Evolutionary conservation across 23 tunicate genomes (phyloP), one percentile per base, ranked within the genome.

Genomic region (Corella eumyota): DNA sequence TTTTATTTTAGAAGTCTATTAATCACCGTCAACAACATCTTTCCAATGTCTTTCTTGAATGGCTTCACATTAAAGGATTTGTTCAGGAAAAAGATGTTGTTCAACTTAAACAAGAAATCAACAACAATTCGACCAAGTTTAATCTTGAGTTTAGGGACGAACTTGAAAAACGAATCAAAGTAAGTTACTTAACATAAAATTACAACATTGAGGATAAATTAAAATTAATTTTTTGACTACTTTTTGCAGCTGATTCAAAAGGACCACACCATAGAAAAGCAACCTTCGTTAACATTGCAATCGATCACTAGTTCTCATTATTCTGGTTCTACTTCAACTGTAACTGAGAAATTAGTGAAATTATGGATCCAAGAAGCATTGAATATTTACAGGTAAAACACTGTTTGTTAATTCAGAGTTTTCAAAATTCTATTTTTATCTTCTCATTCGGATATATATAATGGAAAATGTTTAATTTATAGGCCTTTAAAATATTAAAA

Each of bases 1-100:
- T n/a, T n/a, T 6, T 51, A n/a, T 19, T 51, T 9, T 19, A 51
- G 57, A 51, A 62, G 52, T 19, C 44, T 6, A 9, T 32, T 52
- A 62, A 62, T n/a, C 44, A 32, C 15, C 25, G 48, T 4, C 40
- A 62, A 25, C 40, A 11, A 33, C 68, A 62, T 38, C 40, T 62
- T 35, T 25, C 68, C 23, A 19, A 24, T 20, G 50, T 75, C 22
- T 74, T 82, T 36, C 5, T 74, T 22, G 56, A 60, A 30, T 82
- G 92, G 92, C 58, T 82, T 26, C 52, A 74, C 25, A 50, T 54
- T 24, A 67, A 55, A 67, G 81, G 81, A 23, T 82, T 73, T 61
- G 81, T 62, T 0, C 45, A 55, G 0, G 62, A 60, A 40, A 49
- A 29, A 2, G 69, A 64, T 21, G 25, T 79, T 1, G 36, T 28